phyloP scores from a whole-genome alignment of 23 tunicate genomes.

The Ascidia mentula region DNA sequence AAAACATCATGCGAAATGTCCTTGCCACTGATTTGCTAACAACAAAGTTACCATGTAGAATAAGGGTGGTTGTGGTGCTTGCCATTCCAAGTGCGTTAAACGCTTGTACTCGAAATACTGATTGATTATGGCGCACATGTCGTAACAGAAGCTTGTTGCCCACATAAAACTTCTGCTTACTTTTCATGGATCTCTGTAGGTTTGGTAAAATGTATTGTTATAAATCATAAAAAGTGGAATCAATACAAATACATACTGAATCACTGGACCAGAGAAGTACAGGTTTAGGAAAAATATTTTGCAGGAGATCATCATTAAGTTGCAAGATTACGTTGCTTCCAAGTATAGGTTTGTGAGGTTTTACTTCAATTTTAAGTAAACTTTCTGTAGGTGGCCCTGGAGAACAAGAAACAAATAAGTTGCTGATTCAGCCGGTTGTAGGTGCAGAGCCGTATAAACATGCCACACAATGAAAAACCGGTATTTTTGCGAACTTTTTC shows the following conservation, averaged over 20 bases:
- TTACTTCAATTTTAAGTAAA: conserved; percentile 19
- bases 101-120: conserved; percentile 32
- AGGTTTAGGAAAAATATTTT: conserved; percentile 30
- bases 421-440: neutral
- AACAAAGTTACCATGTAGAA: neutral
- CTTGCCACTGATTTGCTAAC: no score
- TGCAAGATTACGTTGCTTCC: conserved; percentile 30
- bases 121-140: conserved; percentile 18
- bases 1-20: no score
- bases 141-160: conserved; percentile 31
- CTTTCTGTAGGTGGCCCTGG: conserved; percentile 21
- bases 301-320: conserved; percentile 4
- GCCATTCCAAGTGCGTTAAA: conserved; percentile 45
- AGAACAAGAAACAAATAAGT: neutral
- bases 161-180: conserved; percentile 26
- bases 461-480: neutral
- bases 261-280: conserved; percentile 33
- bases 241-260: neutral
- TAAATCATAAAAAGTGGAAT: neutral
- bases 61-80: neutral
- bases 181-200: conserved; percentile 15
- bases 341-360: conserved; percentile 7
- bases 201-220: neutral
- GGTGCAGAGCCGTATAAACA: neutral
- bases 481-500: neutral